phyloP scores from a whole-genome alignment of 2,113 vertebrate species.

The Planiliza haematocheilus region DNA sequence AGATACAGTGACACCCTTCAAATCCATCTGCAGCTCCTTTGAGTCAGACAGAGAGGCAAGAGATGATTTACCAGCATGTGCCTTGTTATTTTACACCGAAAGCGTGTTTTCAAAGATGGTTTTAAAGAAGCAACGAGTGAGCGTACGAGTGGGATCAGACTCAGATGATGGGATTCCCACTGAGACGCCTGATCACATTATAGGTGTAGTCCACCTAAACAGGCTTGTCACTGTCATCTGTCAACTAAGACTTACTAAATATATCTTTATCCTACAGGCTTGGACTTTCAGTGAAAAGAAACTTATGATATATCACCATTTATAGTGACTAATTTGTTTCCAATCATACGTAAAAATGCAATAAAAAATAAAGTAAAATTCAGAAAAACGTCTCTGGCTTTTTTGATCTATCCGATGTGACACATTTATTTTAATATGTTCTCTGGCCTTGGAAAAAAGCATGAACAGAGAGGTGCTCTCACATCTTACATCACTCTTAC shows the following conservation, averaged over 20 bases:
- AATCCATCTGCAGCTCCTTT: constrained; percentile 32
- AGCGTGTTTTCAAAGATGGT: background rate
- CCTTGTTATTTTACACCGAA: background rate
- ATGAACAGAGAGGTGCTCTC: no score
- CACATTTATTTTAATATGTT: no score
- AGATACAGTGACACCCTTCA: constrained; percentile 70
- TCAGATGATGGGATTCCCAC: constrained; percentile 65
- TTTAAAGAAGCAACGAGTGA: background rate
- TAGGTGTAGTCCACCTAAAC: constrained; percentile 51
- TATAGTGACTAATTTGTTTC: no score
- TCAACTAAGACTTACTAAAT: constrained; percentile 21
- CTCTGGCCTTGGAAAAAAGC: no score
- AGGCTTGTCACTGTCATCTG: background rate
- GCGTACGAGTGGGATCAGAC: constrained; percentile 42
- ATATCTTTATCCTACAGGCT: background rate
- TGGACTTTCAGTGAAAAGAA: background rate
- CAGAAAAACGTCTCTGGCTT: no score
- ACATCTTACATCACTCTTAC: no score
- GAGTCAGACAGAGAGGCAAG: background rate
- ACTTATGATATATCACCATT: no score
- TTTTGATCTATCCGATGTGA: no score
- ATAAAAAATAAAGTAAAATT: no score
- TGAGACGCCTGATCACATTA: constrained; percentile 69
- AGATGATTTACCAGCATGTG: constrained; percentile 13
- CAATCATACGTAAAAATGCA: no score